These are phyloP conservation scores for Xanthostigma xanthostigma DNA, from an alignment of 2,888 invertebrate species.

Conservation along the genomic window DNA sequence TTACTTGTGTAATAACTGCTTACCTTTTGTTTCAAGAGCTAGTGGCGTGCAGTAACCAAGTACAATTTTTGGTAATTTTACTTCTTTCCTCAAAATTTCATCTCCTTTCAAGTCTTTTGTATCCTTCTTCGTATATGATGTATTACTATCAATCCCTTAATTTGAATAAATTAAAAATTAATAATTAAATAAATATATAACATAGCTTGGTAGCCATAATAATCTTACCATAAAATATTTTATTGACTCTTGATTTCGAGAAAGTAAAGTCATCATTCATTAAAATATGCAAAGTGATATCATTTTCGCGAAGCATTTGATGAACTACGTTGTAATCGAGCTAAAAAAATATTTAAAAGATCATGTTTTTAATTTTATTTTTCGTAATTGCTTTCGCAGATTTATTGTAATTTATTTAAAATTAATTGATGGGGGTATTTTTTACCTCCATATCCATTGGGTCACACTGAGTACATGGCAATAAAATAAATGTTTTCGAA, in stretches of 20 bases:
- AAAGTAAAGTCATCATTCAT: conserved; percentile 69
- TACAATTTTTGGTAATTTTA: conserved; percentile 57
- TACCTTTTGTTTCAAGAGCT: conserved; percentile 74
- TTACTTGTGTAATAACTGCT: conserved; percentile 6
- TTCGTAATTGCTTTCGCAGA: background rate
- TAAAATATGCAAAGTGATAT: conserved; percentile 65
- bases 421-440: conserved; percentile 2
- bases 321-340: conserved; percentile 71
- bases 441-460: conserved; percentile 50
- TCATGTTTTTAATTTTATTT: conserved; percentile 4
- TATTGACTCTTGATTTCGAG: conserved; percentile 53
- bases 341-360: conserved; percentile 28
- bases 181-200: background rate
- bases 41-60: conserved; percentile 67
- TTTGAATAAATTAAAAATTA: background rate
- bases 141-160: conserved; percentile 55
- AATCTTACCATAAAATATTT: conserved; percentile 57
- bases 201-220: background rate
- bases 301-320: conserved; percentile 67
- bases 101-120: conserved; percentile 54
- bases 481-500: conserved; percentile 63
- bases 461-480: conserved; percentile 67
- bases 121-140: conserved; percentile 70
- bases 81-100: conserved; percentile 51
- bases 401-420: background rate